Evolutionary conservation across 2,888 invertebrate species (phyloP).

Genomic region (Pheosia gnoma): DNA sequence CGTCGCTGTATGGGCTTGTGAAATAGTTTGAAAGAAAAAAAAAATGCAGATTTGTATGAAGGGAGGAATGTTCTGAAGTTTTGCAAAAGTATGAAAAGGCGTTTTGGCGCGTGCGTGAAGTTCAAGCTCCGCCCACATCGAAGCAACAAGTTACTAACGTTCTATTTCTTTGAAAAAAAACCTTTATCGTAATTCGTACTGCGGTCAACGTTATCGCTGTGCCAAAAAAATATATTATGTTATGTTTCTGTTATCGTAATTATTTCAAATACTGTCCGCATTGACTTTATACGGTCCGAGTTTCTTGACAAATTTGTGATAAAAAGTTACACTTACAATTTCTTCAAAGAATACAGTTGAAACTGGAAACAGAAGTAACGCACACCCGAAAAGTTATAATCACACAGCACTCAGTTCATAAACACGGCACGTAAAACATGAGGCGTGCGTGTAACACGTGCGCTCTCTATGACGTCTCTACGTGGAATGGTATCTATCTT

Average conservation of each 20-base stretch:
- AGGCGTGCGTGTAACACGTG: slow-evolving; percentile 51
- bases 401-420: slow-evolving; percentile 68
- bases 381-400: slow-evolving; percentile 58
- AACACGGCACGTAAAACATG: slow-evolving; percentile 52
- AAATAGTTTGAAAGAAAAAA: not conserved
- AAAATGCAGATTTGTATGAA: not conserved
- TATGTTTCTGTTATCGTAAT: slow-evolving; percentile 28
- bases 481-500: slow-evolving; percentile 72
- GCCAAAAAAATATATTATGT: slow-evolving; percentile 20
- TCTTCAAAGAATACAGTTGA: slow-evolving; percentile 27
- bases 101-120: slow-evolving; percentile 63
- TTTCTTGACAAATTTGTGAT: not conserved
- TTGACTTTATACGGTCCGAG: not conserved
- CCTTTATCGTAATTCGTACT: slow-evolving; percentile 17
- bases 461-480: slow-evolving; percentile 61
- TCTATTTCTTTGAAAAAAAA: slow-evolving; percentile 16
- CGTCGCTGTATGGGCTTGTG: no score
- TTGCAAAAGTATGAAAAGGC: slow-evolving; percentile 34
- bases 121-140: slow-evolving; percentile 62
- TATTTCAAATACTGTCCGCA: slow-evolving; percentile 3
- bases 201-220: slow-evolving; percentile 24
- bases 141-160: slow-evolving; percentile 63
- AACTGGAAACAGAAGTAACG: slow-evolving; percentile 44
- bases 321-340: slow-evolving; percentile 36
- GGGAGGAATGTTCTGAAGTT: slow-evolving; percentile 18